Evolutionary conservation across 2,113 vertebrate genomes (phyloP), one percentile per base, ranked within the genome.

Genomic region (Barbus barbus): DNA sequence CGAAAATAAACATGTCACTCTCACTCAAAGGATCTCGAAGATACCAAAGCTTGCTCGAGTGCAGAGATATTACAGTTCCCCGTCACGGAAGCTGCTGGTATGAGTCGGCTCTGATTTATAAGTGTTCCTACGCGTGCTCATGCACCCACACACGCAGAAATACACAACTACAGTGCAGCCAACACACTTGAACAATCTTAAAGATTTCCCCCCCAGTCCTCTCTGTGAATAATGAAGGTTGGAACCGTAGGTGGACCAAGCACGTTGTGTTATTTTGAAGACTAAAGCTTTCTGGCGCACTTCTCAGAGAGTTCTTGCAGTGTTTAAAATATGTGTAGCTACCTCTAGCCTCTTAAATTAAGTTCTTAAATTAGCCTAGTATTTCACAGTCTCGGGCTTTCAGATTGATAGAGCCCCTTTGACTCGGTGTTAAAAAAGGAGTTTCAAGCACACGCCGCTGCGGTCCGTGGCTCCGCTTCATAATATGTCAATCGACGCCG

Each of bases 91-190:
- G 81, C 80, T 87, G 79, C 79, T 22, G 74, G 82, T 81, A 84
- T 60, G 76, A 83, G 81, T 74, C 80, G 36, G 75, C 83, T 85
- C 65, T 83, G 86, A 87, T 87, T 85, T 85, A 72, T 83, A 61
- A 83, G 83, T 87, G 86, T 84, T 83, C 83, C 83, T 85, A 87
- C 83, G 73, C 75, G 79, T 73, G 74, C 83, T 79, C 44, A 53
- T 69, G 71, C 78, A n/a, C 83, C 56, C 72, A 61, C 80, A 80
- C 79, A 22, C 22, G 33, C 58, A 65, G 51, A 69, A 38, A 81
- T 14, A 48, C 41, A 77, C 77, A 69, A 81, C 77, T 76, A 81
- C 51, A 86, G 36, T 41, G 74, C 53, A 76, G 53, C 73, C 41
- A 72, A 69, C 60, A 44, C 67, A 84, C 48, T 81, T 48, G 2